Evolutionary conservation across 2,113 vertebrate species (phyloP), one percentile per base, ranked within the genome.

Genomic region (Dromaius novaehollandiae): DNA sequence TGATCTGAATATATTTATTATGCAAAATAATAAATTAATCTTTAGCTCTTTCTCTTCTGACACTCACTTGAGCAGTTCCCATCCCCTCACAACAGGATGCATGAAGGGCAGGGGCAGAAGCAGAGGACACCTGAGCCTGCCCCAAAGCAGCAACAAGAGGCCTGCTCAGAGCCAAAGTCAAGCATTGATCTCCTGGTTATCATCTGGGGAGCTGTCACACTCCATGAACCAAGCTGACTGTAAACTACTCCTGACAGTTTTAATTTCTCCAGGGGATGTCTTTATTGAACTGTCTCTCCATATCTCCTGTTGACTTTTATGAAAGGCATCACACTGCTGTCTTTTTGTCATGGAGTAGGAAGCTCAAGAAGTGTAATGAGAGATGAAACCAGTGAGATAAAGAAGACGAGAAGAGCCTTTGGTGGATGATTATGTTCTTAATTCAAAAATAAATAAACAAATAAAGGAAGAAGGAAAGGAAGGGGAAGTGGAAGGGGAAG

Each of bases 201-300:
- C 65, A 70, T 32, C 83, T 4, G 2, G 68, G 79, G 89, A 95
- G 6, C 71, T 88, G 88, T 89, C 91, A 65, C 46, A 86, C 36
- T 61, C 8, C 88, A 70, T 42, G 58, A 93, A 73, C 20, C 3
- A 3, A 82, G 34, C 40, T 7, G 6, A 6, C 75, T 88, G 71
- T 78, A 96, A 96, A 97, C 81, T 73, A 51, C 60, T 95, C 34
- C 78, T 94, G 97, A 88, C 96, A 97, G 88, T 51, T 93, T 79
- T 95, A 89, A 95, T 97, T 96, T 91, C 93, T 93, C 90, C 61
- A 13, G 42, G 61, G 86, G 6, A 48, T 44, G 20, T 48, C 61
- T 60, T 93, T 70, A 95, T 74, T 92, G 69, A 61, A 78, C 66
- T 48, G 38, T 55, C 8, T 86, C 56, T 95, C 51, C 18, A 25